A percentile compares a stretch with the other conserved stretches of the same genome.
phyloP scores from a whole-genome alignment of 2,888 invertebrate genomes.

The Erpobdella octoculata region DNA sequence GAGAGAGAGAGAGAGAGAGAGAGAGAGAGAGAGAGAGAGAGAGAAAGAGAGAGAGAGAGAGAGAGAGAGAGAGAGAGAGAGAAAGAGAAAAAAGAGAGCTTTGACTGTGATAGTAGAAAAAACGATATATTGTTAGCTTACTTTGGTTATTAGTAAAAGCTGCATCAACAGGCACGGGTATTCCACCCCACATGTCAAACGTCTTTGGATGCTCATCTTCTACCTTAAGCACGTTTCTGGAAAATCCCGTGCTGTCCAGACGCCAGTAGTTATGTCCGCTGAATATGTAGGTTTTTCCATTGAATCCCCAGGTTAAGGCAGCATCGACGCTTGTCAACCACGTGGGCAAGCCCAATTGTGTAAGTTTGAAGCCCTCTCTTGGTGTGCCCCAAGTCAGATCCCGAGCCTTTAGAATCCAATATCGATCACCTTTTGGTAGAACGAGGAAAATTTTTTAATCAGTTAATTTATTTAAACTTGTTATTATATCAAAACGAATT shows the following conservation, averaged over 20 bases:
- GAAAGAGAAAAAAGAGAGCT: no score
- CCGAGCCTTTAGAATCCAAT: constrained; percentile 73
- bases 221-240: constrained; percentile 51
- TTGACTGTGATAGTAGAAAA: no score
- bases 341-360: constrained; percentile 70
- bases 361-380: constrained; percentile 57
- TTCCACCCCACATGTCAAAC: constrained; percentile 85
- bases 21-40: constrained; percentile 21
- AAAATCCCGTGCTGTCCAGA: constrained; percentile 41
- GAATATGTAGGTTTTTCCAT: constrained; percentile 82
- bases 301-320: constrained; percentile 75
- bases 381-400: constrained; percentile 54
- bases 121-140: no score
- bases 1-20: constrained; percentile 11
- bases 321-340: constrained; percentile 74
- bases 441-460: no score
- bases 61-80: no score
- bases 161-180: constrained; percentile 79
- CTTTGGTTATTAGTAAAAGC: no score
- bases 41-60: not conserved
- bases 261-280: constrained; percentile 57
- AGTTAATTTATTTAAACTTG: no score
- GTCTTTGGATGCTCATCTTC: constrained; percentile 87
- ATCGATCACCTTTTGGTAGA: constrained; percentile 42
- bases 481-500: no score